Evolutionary conservation across 2,888 invertebrate genomes (phyloP).

Genomic region (Leptinotarsa rubiginosa): DNA sequence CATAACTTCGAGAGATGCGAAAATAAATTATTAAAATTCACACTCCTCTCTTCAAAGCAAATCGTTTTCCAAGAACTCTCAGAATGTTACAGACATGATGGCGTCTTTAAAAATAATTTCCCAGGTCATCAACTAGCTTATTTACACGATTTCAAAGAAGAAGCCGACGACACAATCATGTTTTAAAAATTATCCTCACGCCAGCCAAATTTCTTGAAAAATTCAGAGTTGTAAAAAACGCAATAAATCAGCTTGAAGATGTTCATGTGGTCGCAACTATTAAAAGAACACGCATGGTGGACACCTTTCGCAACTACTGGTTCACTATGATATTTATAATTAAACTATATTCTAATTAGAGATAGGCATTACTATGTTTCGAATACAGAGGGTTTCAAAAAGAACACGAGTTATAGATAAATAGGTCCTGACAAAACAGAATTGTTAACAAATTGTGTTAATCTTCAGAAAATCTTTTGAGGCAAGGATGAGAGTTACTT

Average conservation of each 20-base stretch:
- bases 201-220: constrained; percentile 25
- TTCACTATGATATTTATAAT: background rate
- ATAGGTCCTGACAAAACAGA: too few species aligned
- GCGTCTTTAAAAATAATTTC: constrained; percentile 4
- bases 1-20: background rate
- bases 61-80: constrained; percentile 10
- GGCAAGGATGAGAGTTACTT: too few species aligned
- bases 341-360: background rate
- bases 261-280: constrained; percentile 1
- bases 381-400: background rate
- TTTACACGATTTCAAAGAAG: constrained; percentile 20
- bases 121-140: constrained; percentile 16
- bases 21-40: background rate
- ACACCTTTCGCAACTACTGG: constrained; percentile 1
- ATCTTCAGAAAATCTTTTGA: too few species aligned
- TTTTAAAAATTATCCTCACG: constrained; percentile 6
- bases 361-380: background rate
- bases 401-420: too few species aligned
- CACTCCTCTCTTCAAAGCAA: constrained; percentile 3
- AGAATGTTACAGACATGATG: constrained; percentile 1
- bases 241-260: constrained; percentile 28
- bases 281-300: constrained; percentile 1
- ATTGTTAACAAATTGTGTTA: too few species aligned
- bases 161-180: constrained; percentile 21
- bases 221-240: constrained; percentile 4